Evolutionary conservation across 2,113 vertebrate genomes (phyloP).

Genomic region (Siniperca knerii): DNA sequence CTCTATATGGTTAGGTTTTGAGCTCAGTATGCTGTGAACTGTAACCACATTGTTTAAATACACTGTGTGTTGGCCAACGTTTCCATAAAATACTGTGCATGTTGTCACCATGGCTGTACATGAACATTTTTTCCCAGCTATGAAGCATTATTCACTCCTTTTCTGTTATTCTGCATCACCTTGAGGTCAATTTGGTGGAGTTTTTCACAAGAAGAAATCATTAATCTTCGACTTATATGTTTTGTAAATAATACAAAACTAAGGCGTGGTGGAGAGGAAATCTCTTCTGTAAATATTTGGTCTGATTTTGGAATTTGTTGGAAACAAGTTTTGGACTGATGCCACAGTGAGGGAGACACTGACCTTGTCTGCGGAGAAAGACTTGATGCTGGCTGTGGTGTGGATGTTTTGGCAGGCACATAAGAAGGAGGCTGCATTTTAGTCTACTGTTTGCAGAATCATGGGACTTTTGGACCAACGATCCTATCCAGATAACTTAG

Average conservation of each 20-base stretch:
- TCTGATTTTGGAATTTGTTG: constrained; percentile 68
- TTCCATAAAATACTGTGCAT: constrained; percentile 17
- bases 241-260: constrained; percentile 38
- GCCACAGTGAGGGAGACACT: constrained; percentile 47
- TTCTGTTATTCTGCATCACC: constrained; percentile 1
- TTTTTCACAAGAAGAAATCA: neutral
- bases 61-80: neutral
- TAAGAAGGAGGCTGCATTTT: constrained; percentile 36
- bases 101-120: constrained; percentile 11
- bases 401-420: constrained; percentile 52
- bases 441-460: constrained; percentile 35
- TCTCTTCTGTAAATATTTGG: constrained; percentile 72
- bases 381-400: constrained; percentile 55
- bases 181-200: neutral
- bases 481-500: constrained; percentile 33
- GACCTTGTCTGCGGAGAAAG: constrained; percentile 53
- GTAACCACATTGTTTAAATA: constrained; percentile 29
- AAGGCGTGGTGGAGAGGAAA: constrained; percentile 43
- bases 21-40: constrained; percentile 17
- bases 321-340: constrained; percentile 41
- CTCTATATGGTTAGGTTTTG: neutral
- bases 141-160: neutral
- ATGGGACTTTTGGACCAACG: constrained; percentile 4
- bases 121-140: neutral
- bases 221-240: constrained; percentile 2